Conservation (phyloP, 53 echinoderm and acorn worm genomes). For the Echinarachnius parma region DNA sequence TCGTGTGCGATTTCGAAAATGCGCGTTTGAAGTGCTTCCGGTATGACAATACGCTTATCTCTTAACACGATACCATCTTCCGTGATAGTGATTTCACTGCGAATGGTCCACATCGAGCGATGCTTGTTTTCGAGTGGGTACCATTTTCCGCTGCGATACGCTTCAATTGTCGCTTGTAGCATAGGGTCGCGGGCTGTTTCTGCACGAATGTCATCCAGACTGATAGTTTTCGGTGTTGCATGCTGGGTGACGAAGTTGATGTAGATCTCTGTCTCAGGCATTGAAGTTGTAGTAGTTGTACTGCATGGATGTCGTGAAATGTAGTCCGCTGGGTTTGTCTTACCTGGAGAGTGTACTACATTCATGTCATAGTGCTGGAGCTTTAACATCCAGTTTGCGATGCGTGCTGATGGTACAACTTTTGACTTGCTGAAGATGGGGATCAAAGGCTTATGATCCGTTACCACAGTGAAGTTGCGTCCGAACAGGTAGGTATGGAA, state of each 20-base stretch:
- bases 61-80: conserved; percentile 29
- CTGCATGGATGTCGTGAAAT: conserved; percentile 54
- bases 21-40: conserved; percentile 17
- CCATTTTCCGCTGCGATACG: conserved; percentile 47
- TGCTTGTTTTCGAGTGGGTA: conserved; percentile 29
- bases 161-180: conserved; percentile 39
- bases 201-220: conserved; percentile 34
- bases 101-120: conserved; percentile 25
- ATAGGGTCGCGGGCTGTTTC: conserved; percentile 33
- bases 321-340: conserved; percentile 72
- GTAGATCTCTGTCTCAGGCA: conserved; percentile 24
- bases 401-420: conserved; percentile 55
- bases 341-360: conserved; percentile 57
- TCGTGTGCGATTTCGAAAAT: conserved; percentile 38
- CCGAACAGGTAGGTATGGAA: conserved; percentile 55
- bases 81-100: conserved; percentile 25
- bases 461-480: conserved; percentile 52
- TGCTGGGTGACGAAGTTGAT: conserved; percentile 31
- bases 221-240: conserved; percentile 24
- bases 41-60: conserved; percentile 40
- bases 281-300: conserved; percentile 1
- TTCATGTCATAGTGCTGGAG: conserved; percentile 64
- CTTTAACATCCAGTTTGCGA: conserved; percentile 58
- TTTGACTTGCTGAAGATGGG: conserved; percentile 48
- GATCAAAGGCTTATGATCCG: conserved; percentile 53